These are phyloP conservation scores for Paramormyrops kingsleyae DNA, from an alignment of 2,113 vertebrate genomes.

Conservation along the genomic window DNA sequence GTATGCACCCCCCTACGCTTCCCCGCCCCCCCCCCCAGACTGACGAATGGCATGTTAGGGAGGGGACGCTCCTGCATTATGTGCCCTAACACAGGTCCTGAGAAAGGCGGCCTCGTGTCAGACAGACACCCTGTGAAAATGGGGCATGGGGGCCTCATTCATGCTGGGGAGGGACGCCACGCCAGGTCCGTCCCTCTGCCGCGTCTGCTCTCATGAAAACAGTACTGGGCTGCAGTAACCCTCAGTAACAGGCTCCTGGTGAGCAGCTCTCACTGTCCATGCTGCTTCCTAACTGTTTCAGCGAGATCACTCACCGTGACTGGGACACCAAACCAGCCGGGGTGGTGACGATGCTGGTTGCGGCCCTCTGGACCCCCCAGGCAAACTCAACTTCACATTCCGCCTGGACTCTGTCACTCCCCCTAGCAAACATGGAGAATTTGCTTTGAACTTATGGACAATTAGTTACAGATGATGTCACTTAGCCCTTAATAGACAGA, in stretches of 20 bases:
- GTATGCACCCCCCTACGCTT: not conserved
- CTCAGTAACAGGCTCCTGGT: not conserved
- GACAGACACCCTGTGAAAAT: not conserved
- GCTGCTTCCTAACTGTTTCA: not conserved
- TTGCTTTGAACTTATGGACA: not conserved
- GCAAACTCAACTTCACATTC: not conserved
- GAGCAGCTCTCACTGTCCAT: not conserved
- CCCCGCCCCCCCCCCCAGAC: too few species aligned
- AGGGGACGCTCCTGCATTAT: not conserved
- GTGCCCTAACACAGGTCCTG: slow-evolving; percentile 10
- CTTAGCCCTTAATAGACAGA: not conserved
- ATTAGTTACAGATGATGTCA: not conserved
- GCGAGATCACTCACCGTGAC: not conserved
- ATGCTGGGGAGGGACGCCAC: not conserved
- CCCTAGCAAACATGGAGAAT: not conserved
- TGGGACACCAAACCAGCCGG: not conserved
- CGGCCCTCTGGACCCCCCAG: not conserved
- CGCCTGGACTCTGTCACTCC: not conserved
- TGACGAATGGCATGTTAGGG: not conserved
- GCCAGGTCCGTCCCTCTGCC: not conserved
- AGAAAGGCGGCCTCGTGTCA: not conserved
- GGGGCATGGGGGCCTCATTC: not conserved
- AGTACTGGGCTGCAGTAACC: not conserved
- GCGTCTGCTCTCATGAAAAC: not conserved
- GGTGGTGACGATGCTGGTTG: not conserved